Percentiles rank a stretch among this genome's conserved stretches.
These are phyloP conservation scores for Acanthis flammea DNA, from an alignment of 2,797 vertebrate species.

Conservation along the genomic window DNA sequence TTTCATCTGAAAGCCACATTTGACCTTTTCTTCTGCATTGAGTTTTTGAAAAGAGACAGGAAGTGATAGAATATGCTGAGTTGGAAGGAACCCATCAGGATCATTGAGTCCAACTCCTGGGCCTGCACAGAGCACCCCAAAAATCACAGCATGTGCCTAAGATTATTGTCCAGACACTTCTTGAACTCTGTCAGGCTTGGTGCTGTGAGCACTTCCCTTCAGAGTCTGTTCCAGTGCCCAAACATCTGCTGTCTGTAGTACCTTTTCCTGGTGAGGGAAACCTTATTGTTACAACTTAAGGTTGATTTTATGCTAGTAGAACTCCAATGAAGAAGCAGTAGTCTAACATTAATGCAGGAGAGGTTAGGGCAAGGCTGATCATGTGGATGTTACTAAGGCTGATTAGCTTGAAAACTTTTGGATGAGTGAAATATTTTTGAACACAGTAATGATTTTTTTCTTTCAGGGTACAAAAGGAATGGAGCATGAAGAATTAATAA, in stretches of 20 bases:
- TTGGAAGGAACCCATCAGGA: not conserved
- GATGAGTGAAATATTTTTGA: not conserved
- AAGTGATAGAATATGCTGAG: not conserved
- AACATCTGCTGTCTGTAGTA: fast-evolving
- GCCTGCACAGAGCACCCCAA: not conserved
- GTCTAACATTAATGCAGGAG: not conserved
- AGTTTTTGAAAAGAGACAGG: not conserved
- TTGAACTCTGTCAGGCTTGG: not conserved
- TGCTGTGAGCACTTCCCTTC: not conserved
- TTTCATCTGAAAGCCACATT: not conserved
- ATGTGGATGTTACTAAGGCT: not conserved
- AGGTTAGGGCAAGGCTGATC: not conserved
- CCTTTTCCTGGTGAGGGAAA: not conserved
- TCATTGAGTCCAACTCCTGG: not conserved
- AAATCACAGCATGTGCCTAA: not conserved
- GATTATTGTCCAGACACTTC: not conserved
- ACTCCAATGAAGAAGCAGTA: not conserved
- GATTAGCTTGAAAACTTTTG: not conserved
- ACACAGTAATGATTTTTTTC: not conserved
- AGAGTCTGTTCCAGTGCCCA: not conserved
- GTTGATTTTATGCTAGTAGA: not conserved
- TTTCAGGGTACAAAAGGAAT: not conserved
- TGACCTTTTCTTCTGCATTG: not conserved
- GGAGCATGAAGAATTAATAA: not conserved
- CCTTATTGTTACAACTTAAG: not conserved